Base-by-base conservation (phyloP, 2,888 invertebrate species). In the Orthosia incerta region DNA sequence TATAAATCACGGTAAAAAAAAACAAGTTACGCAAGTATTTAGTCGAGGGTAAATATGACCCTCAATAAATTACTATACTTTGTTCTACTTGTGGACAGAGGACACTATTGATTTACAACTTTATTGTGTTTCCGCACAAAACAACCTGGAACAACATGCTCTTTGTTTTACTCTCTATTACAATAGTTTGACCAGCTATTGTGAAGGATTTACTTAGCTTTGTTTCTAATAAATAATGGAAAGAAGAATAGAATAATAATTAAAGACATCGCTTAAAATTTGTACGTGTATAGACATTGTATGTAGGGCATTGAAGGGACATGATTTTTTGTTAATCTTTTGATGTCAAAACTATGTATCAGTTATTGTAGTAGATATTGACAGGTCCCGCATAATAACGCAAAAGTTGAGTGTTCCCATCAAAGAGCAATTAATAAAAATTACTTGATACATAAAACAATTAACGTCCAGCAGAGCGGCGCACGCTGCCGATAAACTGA, bases 351-450 rank as follows among this genome's bases (percentile, higher is more conserved):
- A 45, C 20, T 45, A n/a, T 45, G 20, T 20, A 60, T 45, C 4
- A 39, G 1, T 45, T 23, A 11, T 45, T 18, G 16, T 48, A 55
- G 39, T 20, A 26, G 45, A 31, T 53, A 84, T 66, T 68, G 56
- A 92, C 84, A 84, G 84, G 83, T 90, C 94, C 95, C 94, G 94
- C 93, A 95, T 94, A 87, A 84, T 84, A 89, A 85, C 80, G 85
- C 67, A 81, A 79, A 88, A 86, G 87, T 88, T 87, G 87, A 85
- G 91, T 90, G 89, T 89, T 83, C 87, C 82, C 80, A 95, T 95
- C 94, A 95, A 94, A 86, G 80, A 86, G 83, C 95, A 95, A 96
- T 96, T 96, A 95, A 96, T 95, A 95, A 94, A 93, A 95, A 94
- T 95, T 94, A 94, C 93, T 89, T 91, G 91, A 93, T 92, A 94